Base-by-base conservation (phyloP, 1,140 invertebrate genomes). In the Euura saliciscinereae region DNA sequence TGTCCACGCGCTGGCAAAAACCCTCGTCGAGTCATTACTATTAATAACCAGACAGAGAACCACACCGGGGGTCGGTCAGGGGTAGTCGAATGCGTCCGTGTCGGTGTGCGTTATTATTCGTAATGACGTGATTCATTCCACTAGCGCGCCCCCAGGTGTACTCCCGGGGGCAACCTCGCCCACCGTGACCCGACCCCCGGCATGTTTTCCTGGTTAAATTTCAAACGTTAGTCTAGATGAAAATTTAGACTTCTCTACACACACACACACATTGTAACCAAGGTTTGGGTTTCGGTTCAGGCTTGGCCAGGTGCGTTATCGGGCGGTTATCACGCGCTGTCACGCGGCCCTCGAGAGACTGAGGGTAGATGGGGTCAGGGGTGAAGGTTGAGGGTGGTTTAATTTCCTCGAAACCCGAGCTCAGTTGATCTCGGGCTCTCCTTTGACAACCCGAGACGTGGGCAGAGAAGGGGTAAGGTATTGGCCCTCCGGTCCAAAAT, bases 301-400 rank as follows among this genome's bases (percentile, higher is more conserved):
- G 8, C 8, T 59, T 59, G 13, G 8, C 51, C 51, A n/a, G 51
- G 10, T n/a, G 13, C 51, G 51, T 59, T 59, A 59, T 59, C 51
- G 13, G 46, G 51, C 51, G 51, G 51, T 59, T 59, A 59, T 59
- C 51, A 59, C 51, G 51, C 3, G 51, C 51, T n/a, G 51, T 59
- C 51, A 59, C 51, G 51, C 51, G 51, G 51, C 51, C 28, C 28
- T 28, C 28, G 69, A 74, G 65, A 76, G 11, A 72, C 69, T 73
- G 74, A 76, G 45, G 70, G 71, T 68, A 42, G 68, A 66, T n/a
- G 76, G 72, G 75, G 71, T 65, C 73, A 73, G 74, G 71, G 69
- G 70, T 43, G 70, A 67, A 46, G 74, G 59, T 68, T 44, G 51
- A 65, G 68, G 51, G 51, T n/a, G 51, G 51, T 59, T 59, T 59